Conservation (phyloP, 2,797 vertebrate genomes). For the Alca torda region DNA sequence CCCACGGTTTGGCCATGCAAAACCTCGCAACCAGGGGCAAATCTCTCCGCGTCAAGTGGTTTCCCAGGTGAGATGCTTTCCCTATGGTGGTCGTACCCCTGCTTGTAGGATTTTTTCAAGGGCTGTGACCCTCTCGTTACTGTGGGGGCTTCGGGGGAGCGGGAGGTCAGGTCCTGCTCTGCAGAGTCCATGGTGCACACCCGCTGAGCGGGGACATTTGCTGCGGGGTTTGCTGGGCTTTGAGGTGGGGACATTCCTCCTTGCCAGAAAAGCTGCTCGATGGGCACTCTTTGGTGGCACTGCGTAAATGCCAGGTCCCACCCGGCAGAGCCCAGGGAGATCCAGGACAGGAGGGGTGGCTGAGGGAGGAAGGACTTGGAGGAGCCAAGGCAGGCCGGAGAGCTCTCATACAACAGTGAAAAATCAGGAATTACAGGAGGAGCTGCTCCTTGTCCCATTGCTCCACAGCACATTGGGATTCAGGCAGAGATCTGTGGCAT, state of each 20-base stretch:
- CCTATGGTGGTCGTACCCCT: accelerated
- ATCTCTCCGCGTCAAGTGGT: background rate
- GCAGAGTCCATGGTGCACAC: accelerated
- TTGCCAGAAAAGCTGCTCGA: background rate
- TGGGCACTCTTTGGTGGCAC: background rate
- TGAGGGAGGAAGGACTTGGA: background rate
- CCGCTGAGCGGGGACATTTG: background rate
- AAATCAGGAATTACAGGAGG: background rate
- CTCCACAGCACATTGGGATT: background rate
- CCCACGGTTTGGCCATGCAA: background rate
- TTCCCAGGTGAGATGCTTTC: background rate
- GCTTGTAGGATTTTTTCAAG: background rate
- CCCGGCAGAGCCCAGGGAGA: background rate
- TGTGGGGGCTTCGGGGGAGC: accelerated
- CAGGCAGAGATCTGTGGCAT: background rate
- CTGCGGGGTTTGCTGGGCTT: background rate
- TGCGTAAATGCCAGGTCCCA: background rate
- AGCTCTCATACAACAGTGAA: background rate
- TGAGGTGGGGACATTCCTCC: background rate
- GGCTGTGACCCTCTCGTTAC: accelerated
- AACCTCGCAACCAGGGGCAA: background rate
- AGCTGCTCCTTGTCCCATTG: background rate
- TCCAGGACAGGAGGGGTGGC: background rate
- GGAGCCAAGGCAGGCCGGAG: background rate
- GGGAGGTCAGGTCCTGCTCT: background rate